Evolutionary conservation across 2,797 vertebrate species (phyloP).

Genomic region (Melanogrammus aeglefinus): DNA sequence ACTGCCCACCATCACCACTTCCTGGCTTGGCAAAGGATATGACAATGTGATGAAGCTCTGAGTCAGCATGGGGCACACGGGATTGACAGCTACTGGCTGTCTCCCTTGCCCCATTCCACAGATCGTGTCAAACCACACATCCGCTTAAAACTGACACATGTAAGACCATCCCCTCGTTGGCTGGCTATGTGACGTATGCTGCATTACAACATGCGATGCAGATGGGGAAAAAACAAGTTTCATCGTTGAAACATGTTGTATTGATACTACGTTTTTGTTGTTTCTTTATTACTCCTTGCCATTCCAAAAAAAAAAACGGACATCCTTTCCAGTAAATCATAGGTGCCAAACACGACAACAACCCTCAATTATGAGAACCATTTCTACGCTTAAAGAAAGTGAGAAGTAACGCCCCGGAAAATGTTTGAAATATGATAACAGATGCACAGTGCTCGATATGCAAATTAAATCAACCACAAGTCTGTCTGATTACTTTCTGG

Average conservation of each 20-base stretch:
- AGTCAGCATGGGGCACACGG: conserved; percentile 60
- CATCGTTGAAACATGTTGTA: conserved; percentile 13
- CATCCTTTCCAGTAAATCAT: conserved; percentile 15
- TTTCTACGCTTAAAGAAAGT: background rate
- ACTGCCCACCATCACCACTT: conserved; percentile 36
- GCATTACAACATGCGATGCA: conserved; percentile 5
- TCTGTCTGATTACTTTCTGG: background rate
- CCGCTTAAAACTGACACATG: conserved; percentile 30
- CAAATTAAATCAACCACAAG: background rate
- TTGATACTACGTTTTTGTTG: conserved; percentile 6
- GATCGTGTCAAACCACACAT: conserved; percentile 49
- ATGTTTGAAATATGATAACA: background rate
- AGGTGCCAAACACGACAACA: conserved; percentile 22
- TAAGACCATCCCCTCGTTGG: conserved; percentile 18
- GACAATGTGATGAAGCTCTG: conserved; percentile 53
- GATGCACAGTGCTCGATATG: background rate
- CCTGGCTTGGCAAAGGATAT: conserved; percentile 26
- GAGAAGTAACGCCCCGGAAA: background rate
- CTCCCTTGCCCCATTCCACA: conserved; percentile 34
- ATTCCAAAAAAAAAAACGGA: conserved; percentile 9
- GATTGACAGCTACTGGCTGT: conserved; percentile 57
- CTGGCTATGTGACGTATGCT: conserved; percentile 27
- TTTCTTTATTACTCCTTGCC: conserved; percentile 19
- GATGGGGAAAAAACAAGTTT: conserved; percentile 12
- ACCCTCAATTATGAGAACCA: background rate